A percentile compares a stretch with the other conserved stretches of the same genome.
Evolutionary conservation across 2,113 vertebrate species (phyloP).

Genomic region (Labrus mixtus): DNA sequence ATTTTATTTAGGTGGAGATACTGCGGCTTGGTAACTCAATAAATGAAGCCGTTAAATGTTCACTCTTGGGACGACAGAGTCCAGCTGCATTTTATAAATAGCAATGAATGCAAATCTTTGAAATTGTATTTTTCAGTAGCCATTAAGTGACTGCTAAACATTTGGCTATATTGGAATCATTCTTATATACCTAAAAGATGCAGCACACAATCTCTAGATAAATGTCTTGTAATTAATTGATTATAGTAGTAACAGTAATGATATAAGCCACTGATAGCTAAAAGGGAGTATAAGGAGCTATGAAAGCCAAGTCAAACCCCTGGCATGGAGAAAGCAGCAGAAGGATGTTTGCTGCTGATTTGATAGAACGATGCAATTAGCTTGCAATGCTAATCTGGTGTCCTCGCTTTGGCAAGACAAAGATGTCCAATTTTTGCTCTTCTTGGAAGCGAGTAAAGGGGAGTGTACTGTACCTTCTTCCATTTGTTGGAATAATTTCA

Average conservation of each 20-base stretch:
- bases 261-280: not conserved
- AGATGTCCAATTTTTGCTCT: slow-evolving; percentile 54
- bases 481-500: too few relatives aligned
- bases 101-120: slow-evolving; percentile 6
- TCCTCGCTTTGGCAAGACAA: slow-evolving; percentile 43
- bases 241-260: not conserved
- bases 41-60: slow-evolving; percentile 59
- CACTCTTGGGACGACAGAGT: slow-evolving; percentile 31
- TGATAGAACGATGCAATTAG: slow-evolving; percentile 76
- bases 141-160: not conserved
- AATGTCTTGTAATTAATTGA: not conserved
- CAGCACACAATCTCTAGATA: not conserved
- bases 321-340: slow-evolving; percentile 41
- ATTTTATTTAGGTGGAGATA: slow-evolving; percentile 14
- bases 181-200: not conserved
- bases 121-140: slow-evolving; percentile 16
- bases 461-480: slow-evolving; percentile 12
- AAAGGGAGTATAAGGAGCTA: slow-evolving; percentile 10
- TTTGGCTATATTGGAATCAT: slow-evolving; percentile 16
- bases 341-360: slow-evolving; percentile 53
- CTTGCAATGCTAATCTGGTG: slow-evolving; percentile 63
- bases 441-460: slow-evolving; percentile 49
- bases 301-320: slow-evolving; percentile 33
- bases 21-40: slow-evolving; percentile 46
- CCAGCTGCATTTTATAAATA: slow-evolving; percentile 50